phyloP scores from a whole-genome alignment of 1,140 invertebrate species.

The Hydropsyche tenuis region DNA sequence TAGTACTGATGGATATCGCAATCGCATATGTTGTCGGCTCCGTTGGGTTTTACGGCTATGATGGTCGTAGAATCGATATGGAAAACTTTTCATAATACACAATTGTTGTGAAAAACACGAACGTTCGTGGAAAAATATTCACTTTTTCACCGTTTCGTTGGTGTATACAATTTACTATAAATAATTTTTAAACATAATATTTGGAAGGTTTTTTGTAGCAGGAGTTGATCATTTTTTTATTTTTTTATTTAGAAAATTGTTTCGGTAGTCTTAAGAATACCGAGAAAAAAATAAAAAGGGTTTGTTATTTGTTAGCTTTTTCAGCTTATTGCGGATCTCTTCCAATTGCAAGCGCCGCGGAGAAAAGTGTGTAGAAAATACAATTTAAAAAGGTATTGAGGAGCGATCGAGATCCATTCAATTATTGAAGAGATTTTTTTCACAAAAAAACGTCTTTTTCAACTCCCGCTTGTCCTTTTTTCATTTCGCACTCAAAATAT shows the following conservation, averaged over 20 bases:
- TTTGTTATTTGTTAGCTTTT: conserved; percentile 20
- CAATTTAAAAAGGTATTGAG: conserved; percentile 24
- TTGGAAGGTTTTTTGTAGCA: no score
- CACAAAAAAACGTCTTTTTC: background rate
- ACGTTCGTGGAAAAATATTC: no score
- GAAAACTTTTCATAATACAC: no score
- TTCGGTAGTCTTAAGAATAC: background rate
- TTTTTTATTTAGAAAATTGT: background rate
- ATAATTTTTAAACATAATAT: no score
- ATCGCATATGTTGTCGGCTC: no score
- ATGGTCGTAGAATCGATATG: no score
- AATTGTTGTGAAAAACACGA: no score
- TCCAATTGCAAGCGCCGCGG: background rate
- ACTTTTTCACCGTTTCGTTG: no score
- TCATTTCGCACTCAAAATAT: background rate
- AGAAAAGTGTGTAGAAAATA: conserved; percentile 19
- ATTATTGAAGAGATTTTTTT: conserved; percentile 32
- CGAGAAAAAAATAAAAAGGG: conserved; percentile 5
- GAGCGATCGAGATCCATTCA: conserved; percentile 29
- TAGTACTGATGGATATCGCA: no score
- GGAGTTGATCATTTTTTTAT: no score
- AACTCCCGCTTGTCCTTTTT: background rate
- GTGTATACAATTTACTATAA: no score
- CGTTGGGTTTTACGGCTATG: no score
- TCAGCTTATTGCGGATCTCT: conserved; percentile 17